A percentile compares a stretch with the other conserved stretches of the same genome.
Conservation (phyloP, 2,888 invertebrate genomes). For the Nesidiocoris tenuis region DNA sequence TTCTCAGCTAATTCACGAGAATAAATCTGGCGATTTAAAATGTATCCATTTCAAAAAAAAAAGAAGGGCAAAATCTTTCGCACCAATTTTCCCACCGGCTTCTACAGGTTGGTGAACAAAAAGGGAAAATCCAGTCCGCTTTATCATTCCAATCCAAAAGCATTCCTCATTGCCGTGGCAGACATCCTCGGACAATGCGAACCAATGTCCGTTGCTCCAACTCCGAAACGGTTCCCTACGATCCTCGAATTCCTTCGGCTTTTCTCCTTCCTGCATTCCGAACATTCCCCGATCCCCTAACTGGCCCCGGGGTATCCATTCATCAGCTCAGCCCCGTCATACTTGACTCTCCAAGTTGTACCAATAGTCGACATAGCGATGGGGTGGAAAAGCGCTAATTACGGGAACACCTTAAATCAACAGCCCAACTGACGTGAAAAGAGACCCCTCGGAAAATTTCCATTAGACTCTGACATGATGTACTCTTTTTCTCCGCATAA, state of each 20-base stretch:
- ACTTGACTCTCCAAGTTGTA: background rate
- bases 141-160: background rate
- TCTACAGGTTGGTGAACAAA: no score
- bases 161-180: background rate
- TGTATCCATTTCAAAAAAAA: no score
- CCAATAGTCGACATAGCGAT: background rate
- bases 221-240: background rate
- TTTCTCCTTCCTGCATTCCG: background rate
- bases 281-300: background rate
- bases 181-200: background rate
- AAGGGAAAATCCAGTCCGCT: background rate
- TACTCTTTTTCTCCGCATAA: conserved; percentile 9
- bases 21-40: no score
- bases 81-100: no score
- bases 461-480: conserved; percentile 13
- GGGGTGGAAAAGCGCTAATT: background rate
- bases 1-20: no score
- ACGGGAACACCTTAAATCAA: conserved; percentile 11
- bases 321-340: background rate
- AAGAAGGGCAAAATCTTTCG: no score
- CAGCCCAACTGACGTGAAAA: conserved; percentile 1
- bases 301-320: conserved; percentile 8
- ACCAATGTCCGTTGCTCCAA: background rate
- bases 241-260: conserved; percentile 1
- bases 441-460: background rate